Base-by-base conservation (phyloP, 23 tunicate species). In the Halocynthia roretzi region DNA sequence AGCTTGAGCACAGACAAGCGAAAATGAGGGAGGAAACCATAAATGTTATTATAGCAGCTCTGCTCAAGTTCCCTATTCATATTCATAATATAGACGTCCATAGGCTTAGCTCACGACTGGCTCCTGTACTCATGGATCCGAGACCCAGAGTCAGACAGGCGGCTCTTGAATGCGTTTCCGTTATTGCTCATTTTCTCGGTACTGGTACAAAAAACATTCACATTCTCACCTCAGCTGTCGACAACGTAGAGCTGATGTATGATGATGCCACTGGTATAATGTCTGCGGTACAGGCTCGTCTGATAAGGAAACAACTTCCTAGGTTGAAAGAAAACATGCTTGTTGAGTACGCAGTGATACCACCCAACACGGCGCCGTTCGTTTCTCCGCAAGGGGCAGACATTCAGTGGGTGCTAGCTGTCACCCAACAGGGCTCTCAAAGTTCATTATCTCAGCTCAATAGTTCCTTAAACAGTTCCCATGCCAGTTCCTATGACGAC, bases 211-310 rank as follows among this genome's bases (percentile, higher is more conserved):
- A 77, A 8, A 62, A 81, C 22, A 22, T 73, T n/a, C 53, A 62
- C 44, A 82, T 75, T 14, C 72, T 92, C 6, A 51, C 82, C 11
- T 77, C 74, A 70, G 98, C 98, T 51, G 78, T 92, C 44, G 77
- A 86, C 61, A 77, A 86, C 8, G 83, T 85, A 5, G 98, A 92
- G 75, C 40, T 92, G 21, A 62, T 50, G 49, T 56, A 92, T 70
- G 85, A 82, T 62, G 71, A 82, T 65, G 98, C 98, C 15, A 68
- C 77, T 54, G 98, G 98, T 61, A 62, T 92, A 49, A 92, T 92
- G 92, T 72, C 92, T 19, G 98, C 98, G 11, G 87, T 92, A 15
- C 85, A 85, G 18, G 92, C 90, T 6, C 71, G 92, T 14, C 73
- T 92, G 65, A 9, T 92, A 7, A 63, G 91, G 14, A 77, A 82